Conservation (phyloP, 2,797 vertebrate species). For the Gymnocypris eckloni region DNA sequence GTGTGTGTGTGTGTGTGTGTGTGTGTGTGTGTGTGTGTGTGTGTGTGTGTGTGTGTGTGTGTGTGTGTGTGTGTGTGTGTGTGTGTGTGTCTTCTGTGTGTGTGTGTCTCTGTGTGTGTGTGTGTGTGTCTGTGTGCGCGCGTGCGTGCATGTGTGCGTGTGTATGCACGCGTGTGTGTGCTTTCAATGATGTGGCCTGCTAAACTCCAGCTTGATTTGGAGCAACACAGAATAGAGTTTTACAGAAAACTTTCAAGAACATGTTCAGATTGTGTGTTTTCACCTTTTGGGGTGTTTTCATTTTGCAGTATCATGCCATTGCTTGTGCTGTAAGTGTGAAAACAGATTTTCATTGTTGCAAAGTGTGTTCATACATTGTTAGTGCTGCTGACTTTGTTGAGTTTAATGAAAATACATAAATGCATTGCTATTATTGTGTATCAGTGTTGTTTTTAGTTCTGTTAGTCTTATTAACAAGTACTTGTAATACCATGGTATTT, state of each 20-base stretch:
- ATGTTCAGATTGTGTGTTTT: neutral
- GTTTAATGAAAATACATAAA: neutral
- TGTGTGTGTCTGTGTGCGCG: no score
- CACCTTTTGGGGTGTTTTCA: no score
- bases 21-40: no score
- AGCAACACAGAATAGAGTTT: neutral
- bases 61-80: neutral
- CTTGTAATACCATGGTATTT: no score
- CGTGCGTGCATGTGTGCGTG: no score
- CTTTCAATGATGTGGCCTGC: neutral
- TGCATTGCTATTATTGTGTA: neutral
- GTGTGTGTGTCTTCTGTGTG: no score
- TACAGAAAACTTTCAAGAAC: neutral
- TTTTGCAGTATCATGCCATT: neutral
- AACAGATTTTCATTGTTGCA: no score
- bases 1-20: no score
- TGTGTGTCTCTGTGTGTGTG: no score
- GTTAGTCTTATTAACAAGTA: no score
- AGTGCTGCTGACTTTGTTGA: neutral
- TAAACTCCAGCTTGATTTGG: neutral
- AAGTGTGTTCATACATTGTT: neutral
- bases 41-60: neutral
- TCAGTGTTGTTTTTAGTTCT: neutral
- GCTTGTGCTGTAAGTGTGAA: no score
- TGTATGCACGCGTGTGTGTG: neutral